Conservation (phyloP, 2,888 invertebrate genomes). For the Griposia aprilina region DNA sequence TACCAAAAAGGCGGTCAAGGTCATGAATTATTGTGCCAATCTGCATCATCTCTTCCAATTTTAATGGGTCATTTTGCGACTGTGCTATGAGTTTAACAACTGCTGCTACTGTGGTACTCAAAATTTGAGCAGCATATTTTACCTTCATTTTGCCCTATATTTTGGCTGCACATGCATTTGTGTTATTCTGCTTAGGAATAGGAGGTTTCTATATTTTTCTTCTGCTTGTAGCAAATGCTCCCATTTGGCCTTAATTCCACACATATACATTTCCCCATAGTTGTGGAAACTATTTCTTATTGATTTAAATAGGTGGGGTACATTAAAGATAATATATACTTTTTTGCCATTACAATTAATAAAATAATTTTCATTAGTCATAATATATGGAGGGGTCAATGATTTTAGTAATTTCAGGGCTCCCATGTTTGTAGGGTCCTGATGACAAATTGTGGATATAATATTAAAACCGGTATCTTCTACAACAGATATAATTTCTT, state of each 20-base stretch:
- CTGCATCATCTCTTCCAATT: too few species aligned
- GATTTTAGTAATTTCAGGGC: slow-evolving; percentile 28
- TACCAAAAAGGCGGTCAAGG: not conserved
- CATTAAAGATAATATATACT: slow-evolving; percentile 23
- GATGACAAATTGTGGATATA: slow-evolving; percentile 54
- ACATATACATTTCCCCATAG: slow-evolving; percentile 15
- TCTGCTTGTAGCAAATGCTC: slow-evolving; percentile 42
- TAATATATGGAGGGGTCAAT: not conserved
- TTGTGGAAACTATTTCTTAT: not conserved
- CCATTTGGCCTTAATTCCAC: slow-evolving; percentile 45
- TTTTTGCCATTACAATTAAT: not conserved
- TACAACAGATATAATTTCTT: too few species aligned
- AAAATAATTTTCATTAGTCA: not conserved
- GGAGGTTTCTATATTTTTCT: slow-evolving; percentile 32
- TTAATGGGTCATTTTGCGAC: not conserved
- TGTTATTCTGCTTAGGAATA: slow-evolving; percentile 51
- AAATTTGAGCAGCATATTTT: slow-evolving; percentile 57
- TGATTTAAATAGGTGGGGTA: slow-evolving; percentile 54
- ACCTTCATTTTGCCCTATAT: slow-evolving; percentile 55
- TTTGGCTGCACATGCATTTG: slow-evolving; percentile 38
- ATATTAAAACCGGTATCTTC: slow-evolving; percentile 1
- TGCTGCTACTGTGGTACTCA: slow-evolving; percentile 58
- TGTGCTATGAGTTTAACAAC: slow-evolving; percentile 45
- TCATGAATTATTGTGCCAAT: too few species aligned
- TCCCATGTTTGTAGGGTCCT: slow-evolving; percentile 54